Evolutionary conservation across 1,140 invertebrate species (phyloP).

Genomic region (Musca domestica): DNA sequence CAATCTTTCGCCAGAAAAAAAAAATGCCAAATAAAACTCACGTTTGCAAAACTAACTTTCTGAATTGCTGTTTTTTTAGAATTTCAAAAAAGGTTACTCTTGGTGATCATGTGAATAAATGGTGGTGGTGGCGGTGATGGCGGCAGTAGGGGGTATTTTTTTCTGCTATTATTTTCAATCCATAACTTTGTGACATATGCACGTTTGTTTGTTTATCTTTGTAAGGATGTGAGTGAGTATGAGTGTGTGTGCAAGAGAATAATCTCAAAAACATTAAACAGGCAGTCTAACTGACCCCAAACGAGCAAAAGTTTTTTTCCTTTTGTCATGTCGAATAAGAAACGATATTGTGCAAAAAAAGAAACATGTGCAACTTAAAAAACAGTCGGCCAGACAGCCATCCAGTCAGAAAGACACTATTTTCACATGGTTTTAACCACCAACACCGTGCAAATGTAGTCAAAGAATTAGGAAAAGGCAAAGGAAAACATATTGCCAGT

Average conservation of each 20-base stretch:
- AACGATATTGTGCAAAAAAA: not conserved
- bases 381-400: not conserved
- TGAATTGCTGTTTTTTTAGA: too few species aligned
- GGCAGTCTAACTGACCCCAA: constrained; percentile 17
- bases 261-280: constrained; percentile 21
- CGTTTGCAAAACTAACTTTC: too few species aligned
- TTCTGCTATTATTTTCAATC: too few species aligned
- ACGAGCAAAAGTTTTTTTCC: not conserved
- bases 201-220: not conserved
- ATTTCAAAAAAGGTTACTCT: too few species aligned
- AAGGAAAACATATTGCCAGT: not conserved
- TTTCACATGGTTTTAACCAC: not conserved
- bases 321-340: not conserved
- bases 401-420: not conserved
- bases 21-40: too few species aligned
- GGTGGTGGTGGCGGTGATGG: too few species aligned
- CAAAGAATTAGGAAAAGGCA: not conserved
- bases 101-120: too few species aligned
- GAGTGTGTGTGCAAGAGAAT: constrained; percentile 13
- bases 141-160: too few species aligned
- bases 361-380: not conserved
- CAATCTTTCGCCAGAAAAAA: too few species aligned
- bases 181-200: too few species aligned
- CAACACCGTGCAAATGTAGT: not conserved
- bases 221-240: not conserved